A percentile compares a stretch with the other conserved stretches of the same genome.
These are phyloP conservation scores for Chlorodrepanis virens DNA, from an alignment of 2,113 vertebrate genomes.

Conservation along the genomic window DNA sequence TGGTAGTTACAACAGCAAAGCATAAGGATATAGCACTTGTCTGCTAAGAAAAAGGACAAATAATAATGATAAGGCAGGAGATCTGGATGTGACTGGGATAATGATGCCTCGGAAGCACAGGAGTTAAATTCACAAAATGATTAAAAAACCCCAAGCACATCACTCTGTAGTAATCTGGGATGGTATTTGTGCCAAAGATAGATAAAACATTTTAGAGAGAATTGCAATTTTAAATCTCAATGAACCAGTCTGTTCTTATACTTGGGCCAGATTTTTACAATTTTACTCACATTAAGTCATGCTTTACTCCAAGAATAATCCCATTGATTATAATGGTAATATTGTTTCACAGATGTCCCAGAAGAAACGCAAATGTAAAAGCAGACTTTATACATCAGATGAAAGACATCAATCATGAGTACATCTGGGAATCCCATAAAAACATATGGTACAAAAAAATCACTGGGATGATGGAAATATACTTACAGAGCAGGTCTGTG, in stretches of 20 bases:
- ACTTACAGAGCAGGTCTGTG: slow-evolving; percentile 67
- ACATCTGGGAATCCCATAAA: slow-evolving; percentile 47
- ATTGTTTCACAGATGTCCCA: slow-evolving; percentile 48
- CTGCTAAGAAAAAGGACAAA: neutral
- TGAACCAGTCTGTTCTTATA: slow-evolving; percentile 42
- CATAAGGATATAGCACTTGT: neutral
- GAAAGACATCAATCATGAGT: slow-evolving; percentile 31
- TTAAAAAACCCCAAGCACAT: neutral
- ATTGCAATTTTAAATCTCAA: slow-evolving; percentile 35
- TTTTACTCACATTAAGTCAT: slow-evolving; percentile 57
- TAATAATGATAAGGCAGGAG: neutral
- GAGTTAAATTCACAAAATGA: slow-evolving; percentile 14
- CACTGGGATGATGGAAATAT: slow-evolving; percentile 2
- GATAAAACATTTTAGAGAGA: slow-evolving; percentile 35
- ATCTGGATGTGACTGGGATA: neutral
- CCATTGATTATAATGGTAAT: slow-evolving; percentile 50
- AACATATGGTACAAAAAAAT: slow-evolving; percentile 37
- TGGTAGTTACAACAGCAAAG: neutral
- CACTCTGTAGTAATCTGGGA: slow-evolving; percentile 3
- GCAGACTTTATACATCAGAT: slow-evolving; percentile 45
- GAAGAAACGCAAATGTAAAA: slow-evolving; percentile 45
- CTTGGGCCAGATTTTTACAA: slow-evolving; percentile 45
- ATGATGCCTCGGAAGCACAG: neutral
- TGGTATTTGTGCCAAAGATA: slow-evolving; percentile 21
- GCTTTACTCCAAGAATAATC: slow-evolving; percentile 37